Evolutionary conservation across 2,797 vertebrate species (phyloP).

Genomic region (Megalops cyprinoides): DNA sequence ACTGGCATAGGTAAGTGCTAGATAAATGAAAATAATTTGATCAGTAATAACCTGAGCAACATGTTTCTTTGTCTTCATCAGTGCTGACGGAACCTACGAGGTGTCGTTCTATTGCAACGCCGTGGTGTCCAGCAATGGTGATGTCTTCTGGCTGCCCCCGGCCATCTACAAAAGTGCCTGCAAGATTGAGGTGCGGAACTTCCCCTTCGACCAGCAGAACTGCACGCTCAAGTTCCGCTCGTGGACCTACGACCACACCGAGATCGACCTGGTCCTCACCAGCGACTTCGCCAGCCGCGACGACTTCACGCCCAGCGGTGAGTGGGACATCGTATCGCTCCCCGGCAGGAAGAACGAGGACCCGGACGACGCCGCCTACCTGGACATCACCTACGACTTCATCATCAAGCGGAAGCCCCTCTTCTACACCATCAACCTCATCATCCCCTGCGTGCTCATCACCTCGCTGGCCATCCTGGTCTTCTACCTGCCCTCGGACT

Average conservation of each 20-base stretch:
- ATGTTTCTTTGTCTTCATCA: conserved; percentile 39
- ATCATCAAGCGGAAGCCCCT: conserved; percentile 79
- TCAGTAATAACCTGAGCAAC: not conserved
- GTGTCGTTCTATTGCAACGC: conserved; percentile 81
- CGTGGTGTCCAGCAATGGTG: conserved; percentile 76
- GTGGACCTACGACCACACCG: conserved; percentile 82
- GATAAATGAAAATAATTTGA: not conserved
- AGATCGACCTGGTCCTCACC: conserved; percentile 78
- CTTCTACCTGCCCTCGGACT: conserved; percentile 82
- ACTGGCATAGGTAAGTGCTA: not conserved
- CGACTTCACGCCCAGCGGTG: conserved; percentile 80
- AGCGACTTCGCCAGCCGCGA: conserved; percentile 78
- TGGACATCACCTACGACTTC: conserved; percentile 82
- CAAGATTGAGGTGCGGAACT: conserved; percentile 81
- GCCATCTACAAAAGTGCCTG: conserved; percentile 83
- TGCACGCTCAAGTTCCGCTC: conserved; percentile 82
- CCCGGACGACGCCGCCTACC: conserved; percentile 71
- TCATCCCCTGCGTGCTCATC: conserved; percentile 79
- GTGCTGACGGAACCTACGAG: conserved; percentile 80
- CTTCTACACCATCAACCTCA: conserved; percentile 82
- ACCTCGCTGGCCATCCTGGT: conserved; percentile 80
- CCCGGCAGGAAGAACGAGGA: conserved; percentile 80
- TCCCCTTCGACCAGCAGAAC: conserved; percentile 85
- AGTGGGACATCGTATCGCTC: conserved; percentile 79
- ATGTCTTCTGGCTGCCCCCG: conserved; percentile 79